Conservation (phyloP, 37 sponge, comb jelly and placozoan genomes). For the Lycopodina hypogea region DNA sequence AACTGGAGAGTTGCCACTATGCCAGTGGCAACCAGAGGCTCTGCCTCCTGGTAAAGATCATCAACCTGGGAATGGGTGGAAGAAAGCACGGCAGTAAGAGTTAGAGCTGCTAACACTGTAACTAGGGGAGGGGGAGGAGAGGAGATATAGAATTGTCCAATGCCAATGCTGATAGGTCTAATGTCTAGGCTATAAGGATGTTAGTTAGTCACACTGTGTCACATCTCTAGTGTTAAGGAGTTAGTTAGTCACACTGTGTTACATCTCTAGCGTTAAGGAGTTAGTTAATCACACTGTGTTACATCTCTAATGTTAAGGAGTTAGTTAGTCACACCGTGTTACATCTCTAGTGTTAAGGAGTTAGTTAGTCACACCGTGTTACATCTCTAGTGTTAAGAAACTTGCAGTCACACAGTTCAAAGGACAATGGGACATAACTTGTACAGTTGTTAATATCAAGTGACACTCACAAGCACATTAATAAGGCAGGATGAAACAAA, state of each 20-base stretch:
- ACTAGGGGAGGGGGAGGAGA: not conserved
- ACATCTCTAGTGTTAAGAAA: too few species aligned
- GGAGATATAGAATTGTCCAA: too few species aligned
- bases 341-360: not conserved
- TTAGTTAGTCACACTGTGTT: too few species aligned
- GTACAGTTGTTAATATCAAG: too few species aligned
- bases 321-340: not conserved
- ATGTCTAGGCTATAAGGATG: too few species aligned
- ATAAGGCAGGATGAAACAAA: too few species aligned
- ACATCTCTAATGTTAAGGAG: not conserved
- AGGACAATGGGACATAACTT: too few species aligned
- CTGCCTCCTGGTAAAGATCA: slow-evolving; percentile 81
- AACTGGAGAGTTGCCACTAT: slow-evolving; percentile 86
- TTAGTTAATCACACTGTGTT: not conserved
- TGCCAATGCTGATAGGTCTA: too few species aligned
- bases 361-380: not conserved
- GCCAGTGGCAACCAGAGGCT: slow-evolving; percentile 73
- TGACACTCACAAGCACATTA: too few species aligned
- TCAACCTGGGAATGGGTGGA: slow-evolving; percentile 39
- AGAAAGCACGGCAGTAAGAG: slow-evolving; percentile 21
- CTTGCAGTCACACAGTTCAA: not conserved
- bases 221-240: too few species aligned
- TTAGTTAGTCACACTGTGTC: too few species aligned
- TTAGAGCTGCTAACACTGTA: not conserved
- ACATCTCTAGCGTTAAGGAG: not conserved